Base-by-base conservation (phyloP, 2,113 vertebrate species). In the Stictonetta naevosa region DNA sequence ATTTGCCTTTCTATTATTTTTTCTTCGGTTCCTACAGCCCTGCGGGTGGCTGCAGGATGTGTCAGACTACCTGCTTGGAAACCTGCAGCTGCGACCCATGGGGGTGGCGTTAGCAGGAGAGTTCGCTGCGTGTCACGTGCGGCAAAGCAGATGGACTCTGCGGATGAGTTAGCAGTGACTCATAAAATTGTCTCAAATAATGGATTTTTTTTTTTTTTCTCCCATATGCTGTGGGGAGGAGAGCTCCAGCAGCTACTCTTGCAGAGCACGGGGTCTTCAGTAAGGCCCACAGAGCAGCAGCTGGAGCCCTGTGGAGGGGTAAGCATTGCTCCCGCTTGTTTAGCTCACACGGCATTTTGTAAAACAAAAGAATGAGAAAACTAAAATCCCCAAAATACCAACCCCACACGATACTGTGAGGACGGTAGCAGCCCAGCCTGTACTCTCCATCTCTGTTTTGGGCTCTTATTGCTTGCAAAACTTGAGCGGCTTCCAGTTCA, bases 401-500 rank as follows among this genome's bases (percentile, higher is more conserved):
- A 7, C 21, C 23, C 29, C 29, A 22, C 4, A 1, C 15, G 0
- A 0, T 21, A 40, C 50, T 0, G 0, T 11, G 18, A 31, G 31
- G 71, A 90, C 34, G 76, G 38, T 50, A 16, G 64, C 26, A 67
- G 68, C 34, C 40, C 33, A 31, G 26, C 29, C 56, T 56, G 34
- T 58, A 38, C 9, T 20, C 88, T 73, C 13, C 25, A 48, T 78
- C 64, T 88, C 88, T 62, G 50, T 68, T 94, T 88, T 75, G 21
- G 56, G 42, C 76, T 91, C 40, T 78, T 82, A 71, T 3, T 84
- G 22, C 50, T 75, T 72, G 66, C 73, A 96, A 93, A 95, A 90
- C n/a, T 94, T 95, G 90, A 96, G 69, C 3, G 5, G 95, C 77
- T 96, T 97, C 93, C 96, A 96, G 95, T 79, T 95, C 44, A 96